Conservation (phyloP, 2,888 invertebrate species). For the Malthinus flaveolus region DNA sequence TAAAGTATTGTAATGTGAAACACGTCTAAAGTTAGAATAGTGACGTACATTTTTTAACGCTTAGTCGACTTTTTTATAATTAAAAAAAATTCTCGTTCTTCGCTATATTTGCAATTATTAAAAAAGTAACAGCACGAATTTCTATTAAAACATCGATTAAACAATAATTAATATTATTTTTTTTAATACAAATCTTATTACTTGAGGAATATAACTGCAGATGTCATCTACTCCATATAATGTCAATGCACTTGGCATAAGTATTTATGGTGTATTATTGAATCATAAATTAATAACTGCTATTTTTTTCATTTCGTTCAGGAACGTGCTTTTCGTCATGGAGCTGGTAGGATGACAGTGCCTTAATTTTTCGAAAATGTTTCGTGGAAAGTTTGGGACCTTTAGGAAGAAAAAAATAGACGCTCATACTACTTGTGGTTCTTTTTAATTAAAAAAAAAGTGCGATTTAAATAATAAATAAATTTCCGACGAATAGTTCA, state of each 20-base stretch:
- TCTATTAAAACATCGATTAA: neutral
- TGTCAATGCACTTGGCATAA: constrained; percentile 41
- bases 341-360: constrained; percentile 21
- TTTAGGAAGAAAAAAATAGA: constrained; percentile 49
- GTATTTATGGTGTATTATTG: constrained; percentile 21
- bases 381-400: constrained; percentile 47
- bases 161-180: neutral
- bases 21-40: constrained; percentile 5
- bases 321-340: constrained; percentile 28
- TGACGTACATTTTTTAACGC: neutral
- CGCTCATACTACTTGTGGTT: neutral
- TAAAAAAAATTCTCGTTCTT: neutral
- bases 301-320: constrained; percentile 25
- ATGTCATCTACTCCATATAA: constrained; percentile 35
- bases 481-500: no score
- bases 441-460: neutral
- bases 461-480: no score
- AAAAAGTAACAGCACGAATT: neutral
- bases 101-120: neutral
- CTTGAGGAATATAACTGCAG: constrained; percentile 31
- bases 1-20: neutral
- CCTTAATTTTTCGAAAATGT: constrained; percentile 40
- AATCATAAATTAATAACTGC: constrained; percentile 30
- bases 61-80: neutral
- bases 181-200: constrained; percentile 3